These are phyloP conservation scores for Neodiprion fabricii DNA, from an alignment of 1,140 invertebrate genomes.

Conservation along the genomic window DNA sequence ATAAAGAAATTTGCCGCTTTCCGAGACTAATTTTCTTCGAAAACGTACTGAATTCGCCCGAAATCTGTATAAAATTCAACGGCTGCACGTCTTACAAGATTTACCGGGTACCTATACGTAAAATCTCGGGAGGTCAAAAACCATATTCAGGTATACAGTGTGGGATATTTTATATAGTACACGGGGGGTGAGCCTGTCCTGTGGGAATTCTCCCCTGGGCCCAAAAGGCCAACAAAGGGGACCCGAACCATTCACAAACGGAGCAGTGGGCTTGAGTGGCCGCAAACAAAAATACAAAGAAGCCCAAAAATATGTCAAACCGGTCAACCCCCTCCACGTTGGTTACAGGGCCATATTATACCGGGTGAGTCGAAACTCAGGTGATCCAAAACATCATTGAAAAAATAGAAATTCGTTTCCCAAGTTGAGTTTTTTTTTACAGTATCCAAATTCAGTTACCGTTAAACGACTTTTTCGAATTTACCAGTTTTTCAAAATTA, in stretches of 20 bases:
- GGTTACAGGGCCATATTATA: background rate
- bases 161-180: constrained; percentile 27
- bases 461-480: too few relatives aligned
- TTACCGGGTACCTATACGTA: background rate
- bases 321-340: constrained; percentile 28
- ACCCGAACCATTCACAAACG: constrained; percentile 25
- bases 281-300: constrained; percentile 54
- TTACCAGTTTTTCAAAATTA: too few relatives aligned
- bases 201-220: constrained; percentile 32
- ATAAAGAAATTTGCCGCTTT: background rate
- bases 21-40: background rate
- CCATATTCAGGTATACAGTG: constrained; percentile 29
- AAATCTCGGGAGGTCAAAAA: constrained; percentile 6
- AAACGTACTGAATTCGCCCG: background rate
- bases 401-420: too few relatives aligned
- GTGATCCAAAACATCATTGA: too few relatives aligned
- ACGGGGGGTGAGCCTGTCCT: constrained; percentile 25
- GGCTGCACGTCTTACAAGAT: background rate
- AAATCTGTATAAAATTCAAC: background rate
- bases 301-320: constrained; percentile 51
- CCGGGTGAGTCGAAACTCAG: background rate
- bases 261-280: constrained; percentile 49
- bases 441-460: too few relatives aligned
- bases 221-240: constrained; percentile 36
- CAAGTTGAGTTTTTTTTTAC: too few relatives aligned